phyloP scores from a whole-genome alignment of 2,888 invertebrate species.

The Dryobota labecula region DNA sequence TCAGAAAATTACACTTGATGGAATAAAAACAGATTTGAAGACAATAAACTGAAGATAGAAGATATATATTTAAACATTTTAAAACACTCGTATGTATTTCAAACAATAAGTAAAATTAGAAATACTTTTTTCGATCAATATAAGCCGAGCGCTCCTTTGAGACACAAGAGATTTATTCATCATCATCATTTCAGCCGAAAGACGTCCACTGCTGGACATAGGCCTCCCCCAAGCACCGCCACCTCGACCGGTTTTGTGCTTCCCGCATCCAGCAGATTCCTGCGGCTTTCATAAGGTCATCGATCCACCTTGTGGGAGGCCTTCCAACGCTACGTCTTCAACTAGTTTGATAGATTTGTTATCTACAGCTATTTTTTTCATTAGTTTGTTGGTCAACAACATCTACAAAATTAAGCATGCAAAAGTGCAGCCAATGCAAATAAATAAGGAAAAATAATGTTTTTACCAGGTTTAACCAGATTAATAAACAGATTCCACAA shows the following conservation, averaged over 20 bases:
- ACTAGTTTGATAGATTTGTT: no score
- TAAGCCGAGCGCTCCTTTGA: no score
- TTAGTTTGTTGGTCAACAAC: not conserved
- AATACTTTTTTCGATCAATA: not conserved
- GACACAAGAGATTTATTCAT: not conserved
- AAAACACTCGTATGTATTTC: not conserved
- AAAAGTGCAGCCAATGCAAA: not conserved
- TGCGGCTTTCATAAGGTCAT: no score
- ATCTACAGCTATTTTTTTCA: not conserved
- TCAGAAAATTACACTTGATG: not conserved
- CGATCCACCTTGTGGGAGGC: no score
- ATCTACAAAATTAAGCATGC: not conserved
- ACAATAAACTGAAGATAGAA: not conserved
- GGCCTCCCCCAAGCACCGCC: no score
- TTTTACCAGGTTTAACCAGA: not conserved
- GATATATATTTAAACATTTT: not conserved
- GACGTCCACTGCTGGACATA: no score
- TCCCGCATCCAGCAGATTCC: no score
- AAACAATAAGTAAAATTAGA: not conserved
- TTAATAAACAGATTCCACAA: conserved; percentile 21
- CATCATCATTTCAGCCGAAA: no score
- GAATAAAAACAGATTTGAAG: no score
- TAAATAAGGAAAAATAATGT: not conserved
- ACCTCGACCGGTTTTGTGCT: no score
- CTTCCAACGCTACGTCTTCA: no score